Conservation (phyloP, 2,113 vertebrate species). For the Menidia beryllina region DNA sequence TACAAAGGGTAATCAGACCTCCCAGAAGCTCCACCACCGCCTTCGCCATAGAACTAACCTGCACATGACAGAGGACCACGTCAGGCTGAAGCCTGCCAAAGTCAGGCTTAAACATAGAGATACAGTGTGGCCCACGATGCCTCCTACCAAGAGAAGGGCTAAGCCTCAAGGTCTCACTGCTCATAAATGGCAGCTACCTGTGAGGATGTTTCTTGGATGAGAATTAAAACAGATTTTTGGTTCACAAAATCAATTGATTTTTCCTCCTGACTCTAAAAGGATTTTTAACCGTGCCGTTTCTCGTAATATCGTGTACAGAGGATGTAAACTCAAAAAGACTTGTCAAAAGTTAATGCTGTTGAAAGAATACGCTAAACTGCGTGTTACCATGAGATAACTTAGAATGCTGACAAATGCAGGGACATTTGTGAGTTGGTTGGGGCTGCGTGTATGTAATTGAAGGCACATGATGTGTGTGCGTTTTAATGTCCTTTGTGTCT, state of each 20-base stretch:
- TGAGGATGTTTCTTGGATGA: conserved; percentile 15
- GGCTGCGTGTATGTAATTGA: conserved; percentile 17
- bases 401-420: conserved; percentile 20
- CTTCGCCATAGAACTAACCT: conserved; percentile 57
- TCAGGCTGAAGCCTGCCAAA: conserved; percentile 40
- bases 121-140: conserved; percentile 29
- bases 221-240: conserved; percentile 6
- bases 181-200: conserved; percentile 45
- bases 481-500: background rate
- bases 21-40: conserved; percentile 37
- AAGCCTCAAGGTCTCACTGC: conserved; percentile 28
- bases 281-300: conserved; percentile 7
- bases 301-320: background rate
- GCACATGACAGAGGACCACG: conserved; percentile 48
- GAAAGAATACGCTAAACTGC: conserved; percentile 17
- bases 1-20: conserved; percentile 49
- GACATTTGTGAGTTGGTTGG: conserved; percentile 11
- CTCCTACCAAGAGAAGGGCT: conserved; percentile 37
- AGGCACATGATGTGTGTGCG: conserved; percentile 11
- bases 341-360: conserved; percentile 22
- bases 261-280: background rate
- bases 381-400: conserved; percentile 1
- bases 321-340: conserved; percentile 12
- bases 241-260: conserved; percentile 1
- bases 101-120: conserved; percentile 34